These are phyloP conservation scores for Brachionus manjavacas DNA, from an alignment of 1,140 invertebrate species.

Conservation along the genomic window DNA sequence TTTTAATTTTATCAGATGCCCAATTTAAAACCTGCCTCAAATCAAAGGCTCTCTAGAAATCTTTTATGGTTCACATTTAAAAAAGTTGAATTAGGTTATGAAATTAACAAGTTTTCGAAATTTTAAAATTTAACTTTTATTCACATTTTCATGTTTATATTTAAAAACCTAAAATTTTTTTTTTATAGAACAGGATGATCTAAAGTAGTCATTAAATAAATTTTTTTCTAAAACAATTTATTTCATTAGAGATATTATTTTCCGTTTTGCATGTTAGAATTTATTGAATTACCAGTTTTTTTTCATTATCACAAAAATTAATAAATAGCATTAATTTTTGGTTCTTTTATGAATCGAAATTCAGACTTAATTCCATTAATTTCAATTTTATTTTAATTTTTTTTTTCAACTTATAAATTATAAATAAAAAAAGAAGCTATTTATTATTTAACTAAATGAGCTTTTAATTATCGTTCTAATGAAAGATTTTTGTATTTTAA, in stretches of 20 bases:
- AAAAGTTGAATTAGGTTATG: no score
- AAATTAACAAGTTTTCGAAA: no score
- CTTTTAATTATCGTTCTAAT: constrained; percentile 16
- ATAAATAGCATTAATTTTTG: not conserved
- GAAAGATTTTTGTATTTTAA: not conserved
- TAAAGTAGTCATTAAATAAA: not conserved
- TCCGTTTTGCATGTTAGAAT: not conserved
- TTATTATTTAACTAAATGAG: constrained; percentile 32
- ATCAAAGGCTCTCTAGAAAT: no score
- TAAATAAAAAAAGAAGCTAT: constrained; percentile 29
- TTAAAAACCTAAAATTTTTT: not conserved
- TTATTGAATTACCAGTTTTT: not conserved
- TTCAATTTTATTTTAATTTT: not conserved
- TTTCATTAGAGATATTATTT: not conserved
- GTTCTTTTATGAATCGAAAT: not conserved
- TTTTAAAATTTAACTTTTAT: no score
- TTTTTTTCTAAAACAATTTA: not conserved
- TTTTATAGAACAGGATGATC: not conserved
- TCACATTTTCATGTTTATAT: no score
- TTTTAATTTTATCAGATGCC: no score
- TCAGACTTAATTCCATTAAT: not conserved
- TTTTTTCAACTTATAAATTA: constrained; percentile 6
- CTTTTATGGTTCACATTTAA: no score
- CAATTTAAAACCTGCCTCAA: no score
- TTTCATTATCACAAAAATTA: not conserved